phyloP scores from a whole-genome alignment of 2,888 invertebrate species.

The Drosophila rubida region DNA sequence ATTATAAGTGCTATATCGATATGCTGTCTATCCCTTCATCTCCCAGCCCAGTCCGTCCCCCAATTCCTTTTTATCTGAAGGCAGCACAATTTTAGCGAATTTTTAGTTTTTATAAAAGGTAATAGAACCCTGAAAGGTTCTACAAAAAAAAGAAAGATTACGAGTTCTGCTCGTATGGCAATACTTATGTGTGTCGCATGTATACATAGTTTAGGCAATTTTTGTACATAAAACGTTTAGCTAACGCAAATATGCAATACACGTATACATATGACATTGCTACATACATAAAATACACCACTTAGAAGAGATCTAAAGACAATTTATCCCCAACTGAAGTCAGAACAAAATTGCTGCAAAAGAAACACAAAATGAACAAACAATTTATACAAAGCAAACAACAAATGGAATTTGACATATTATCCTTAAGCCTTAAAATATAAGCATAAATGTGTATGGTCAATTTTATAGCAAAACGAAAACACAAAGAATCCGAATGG shows the following conservation, averaged over 20 bases:
- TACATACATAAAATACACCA: not conserved
- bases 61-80: slow-evolving; percentile 7
- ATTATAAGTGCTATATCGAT: not conserved
- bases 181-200: slow-evolving; percentile 20
- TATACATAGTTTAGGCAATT: slow-evolving; percentile 67
- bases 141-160: not conserved
- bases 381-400: slow-evolving; percentile 18
- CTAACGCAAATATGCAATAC: slow-evolving; percentile 37
- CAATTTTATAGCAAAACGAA: slow-evolving; percentile 60
- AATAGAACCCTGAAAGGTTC: not conserved
- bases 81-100: slow-evolving; percentile 53
- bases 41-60: slow-evolving; percentile 1
- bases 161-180: not conserved
- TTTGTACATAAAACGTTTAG: slow-evolving; percentile 66
- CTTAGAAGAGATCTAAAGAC: slow-evolving; percentile 27
- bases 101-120: slow-evolving; percentile 34
- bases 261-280: slow-evolving; percentile 1
- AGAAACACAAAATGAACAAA: slow-evolving; percentile 1
- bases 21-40: not conserved
- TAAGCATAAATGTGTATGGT: slow-evolving; percentile 52
- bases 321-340: slow-evolving; percentile 17
- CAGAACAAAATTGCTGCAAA: slow-evolving; percentile 12
- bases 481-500: slow-evolving; percentile 8
- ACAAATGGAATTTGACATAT: slow-evolving; percentile 55
- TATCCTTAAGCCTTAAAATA: slow-evolving; percentile 47